Percentiles rank a stretch among this genome's conserved stretches.
phyloP scores from a whole-genome alignment of 2,888 invertebrate genomes.

The Phalera bucephala region DNA sequence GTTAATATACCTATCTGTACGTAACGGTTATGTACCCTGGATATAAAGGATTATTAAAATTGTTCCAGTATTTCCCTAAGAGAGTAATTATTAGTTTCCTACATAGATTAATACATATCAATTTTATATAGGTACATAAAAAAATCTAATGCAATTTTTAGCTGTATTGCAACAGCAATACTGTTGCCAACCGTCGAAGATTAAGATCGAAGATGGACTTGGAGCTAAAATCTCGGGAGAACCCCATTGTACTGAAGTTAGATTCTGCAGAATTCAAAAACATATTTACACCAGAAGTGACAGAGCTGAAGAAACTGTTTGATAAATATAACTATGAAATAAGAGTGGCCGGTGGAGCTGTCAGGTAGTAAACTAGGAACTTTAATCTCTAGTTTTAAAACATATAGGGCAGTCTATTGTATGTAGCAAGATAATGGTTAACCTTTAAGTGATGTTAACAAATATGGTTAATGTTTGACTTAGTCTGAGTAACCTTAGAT shows the following conservation, averaged over 20 bases:
- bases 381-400: too few relatives aligned
- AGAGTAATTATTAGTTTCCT: constrained; percentile 31
- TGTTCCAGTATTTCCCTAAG: constrained; percentile 22
- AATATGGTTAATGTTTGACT: too few relatives aligned
- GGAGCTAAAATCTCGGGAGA: constrained; percentile 66
- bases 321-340: constrained; percentile 92
- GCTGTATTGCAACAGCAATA: constrained; percentile 13
- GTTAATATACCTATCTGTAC: too few relatives aligned
- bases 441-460: too few relatives aligned
- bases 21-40: constrained; percentile 32
- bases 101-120: too few relatives aligned
- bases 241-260: constrained; percentile 88
- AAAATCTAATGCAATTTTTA: constrained; percentile 1
- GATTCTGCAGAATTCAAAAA: constrained; percentile 89
- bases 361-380: too few relatives aligned
- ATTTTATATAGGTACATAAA: too few relatives aligned
- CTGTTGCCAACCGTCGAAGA: constrained; percentile 32
- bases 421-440: too few relatives aligned
- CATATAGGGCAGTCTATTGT: too few relatives aligned
- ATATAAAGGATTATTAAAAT: constrained; percentile 22
- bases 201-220: constrained; percentile 54
- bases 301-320: constrained; percentile 88
- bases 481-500: too few relatives aligned
- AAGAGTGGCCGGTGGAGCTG: constrained; percentile 98
- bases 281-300: constrained; percentile 92